Evolutionary conservation across 2,797 vertebrate genomes (phyloP), one percentile per base, ranked within the genome.

Genomic region (Phylloscopus collybita): DNA sequence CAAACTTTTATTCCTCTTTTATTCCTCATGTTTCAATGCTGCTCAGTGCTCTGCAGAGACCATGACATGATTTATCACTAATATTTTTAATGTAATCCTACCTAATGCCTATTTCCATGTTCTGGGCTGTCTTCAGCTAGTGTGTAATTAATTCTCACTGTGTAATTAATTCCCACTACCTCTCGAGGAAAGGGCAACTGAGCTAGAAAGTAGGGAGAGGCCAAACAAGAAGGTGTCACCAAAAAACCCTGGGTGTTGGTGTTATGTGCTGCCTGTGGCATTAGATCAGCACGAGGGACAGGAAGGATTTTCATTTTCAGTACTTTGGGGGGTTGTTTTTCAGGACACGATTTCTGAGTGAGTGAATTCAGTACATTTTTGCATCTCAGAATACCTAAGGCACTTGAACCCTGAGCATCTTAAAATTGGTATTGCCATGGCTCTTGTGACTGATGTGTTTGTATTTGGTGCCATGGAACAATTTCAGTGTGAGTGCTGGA

Each of bases 221-320:
- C 5, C 40, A 17, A 12, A 26, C 6, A 11, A 64, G 59, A 32
- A 90, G 22, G 4, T 38, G 25, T 42, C 30, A 18, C 36, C 5
- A 9, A 42, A 61, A 87, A 18, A 7, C 6, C 11, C 5, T 30
- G 25, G 21, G 4, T 40, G 18, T 19, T 75, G 40, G 6, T 50
- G 19, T 26, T 7, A 6, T 0, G 1, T 62, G 16, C n/a, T 81
- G 4, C 1, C 0, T 2, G 3, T 25, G 51, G 20, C 27, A 10
- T 59, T 38, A 40, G n/a, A 7, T 30, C 75, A 90, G 47, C 27
- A 54, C 19, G 40, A 67, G 5, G 19, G 50, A 16, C 69, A 53
- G 27, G 44, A 22, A 57, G 5, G 6, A 1, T 38, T 87, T 86
- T 30, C 0, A 3, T 27, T 42, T 45, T 18, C 25, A 18, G 29